Conservation (phyloP, 2,113 vertebrate species). For the Indicator maculatus region DNA sequence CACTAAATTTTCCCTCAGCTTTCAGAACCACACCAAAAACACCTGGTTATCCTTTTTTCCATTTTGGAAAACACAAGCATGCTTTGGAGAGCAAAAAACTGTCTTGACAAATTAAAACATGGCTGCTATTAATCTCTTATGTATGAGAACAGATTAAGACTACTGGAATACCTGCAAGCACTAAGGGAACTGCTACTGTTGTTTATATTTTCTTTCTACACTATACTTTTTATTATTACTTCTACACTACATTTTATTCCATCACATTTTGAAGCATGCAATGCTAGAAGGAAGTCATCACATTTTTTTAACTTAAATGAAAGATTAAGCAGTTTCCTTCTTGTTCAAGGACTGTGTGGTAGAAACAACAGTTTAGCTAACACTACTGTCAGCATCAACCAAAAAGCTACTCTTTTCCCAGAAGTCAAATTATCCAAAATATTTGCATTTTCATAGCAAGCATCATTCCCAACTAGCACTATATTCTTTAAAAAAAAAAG, state of each 20-base stretch:
- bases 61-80: not conserved
- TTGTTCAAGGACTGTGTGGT: not conserved
- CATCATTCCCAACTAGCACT: not conserved
- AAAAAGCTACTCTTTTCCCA: not conserved
- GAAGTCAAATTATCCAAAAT: not conserved
- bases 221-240: not conserved
- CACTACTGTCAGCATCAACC: not conserved
- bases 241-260: not conserved
- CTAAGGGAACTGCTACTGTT: not conserved
- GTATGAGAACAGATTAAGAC: not conserved
- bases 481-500: not conserved
- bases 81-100: not conserved
- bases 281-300: not conserved
- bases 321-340: not conserved
- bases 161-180: not conserved
- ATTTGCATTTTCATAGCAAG: not conserved
- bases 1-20: not conserved
- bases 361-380: not conserved
- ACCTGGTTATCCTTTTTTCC: not conserved
- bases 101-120: not conserved
- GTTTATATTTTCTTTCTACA: not conserved
- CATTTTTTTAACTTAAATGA: not conserved
- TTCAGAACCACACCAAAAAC: not conserved
- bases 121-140: not conserved
- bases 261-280: not conserved